Conservation (phyloP, 1,140 invertebrate species). For the Propsilocerus akamusi region DNA sequence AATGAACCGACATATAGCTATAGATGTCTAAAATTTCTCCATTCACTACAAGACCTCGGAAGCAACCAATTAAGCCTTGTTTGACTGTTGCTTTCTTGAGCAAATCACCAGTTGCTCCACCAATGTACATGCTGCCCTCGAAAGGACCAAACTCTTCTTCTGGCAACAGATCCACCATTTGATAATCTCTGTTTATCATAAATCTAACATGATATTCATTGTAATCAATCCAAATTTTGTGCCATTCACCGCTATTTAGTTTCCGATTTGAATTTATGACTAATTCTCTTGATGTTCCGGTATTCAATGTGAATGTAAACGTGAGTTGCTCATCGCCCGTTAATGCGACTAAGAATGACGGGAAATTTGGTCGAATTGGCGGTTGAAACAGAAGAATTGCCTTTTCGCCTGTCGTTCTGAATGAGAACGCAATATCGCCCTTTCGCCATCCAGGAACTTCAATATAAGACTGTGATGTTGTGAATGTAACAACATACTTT, state of each 20-base stretch:
- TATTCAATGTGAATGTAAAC: constrained; percentile 79
- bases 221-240: constrained; percentile 87
- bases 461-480: constrained; percentile 77
- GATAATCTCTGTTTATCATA: constrained; percentile 74
- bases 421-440: constrained; percentile 81
- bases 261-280: constrained; percentile 61
- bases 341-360: constrained; percentile 74
- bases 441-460: constrained; percentile 81
- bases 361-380: constrained; percentile 68
- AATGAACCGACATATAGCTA: constrained; percentile 80
- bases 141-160: constrained; percentile 82
- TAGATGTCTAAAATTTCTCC: constrained; percentile 79
- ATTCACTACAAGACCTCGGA: constrained; percentile 79
- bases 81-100: constrained; percentile 59
- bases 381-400: constrained; percentile 81
- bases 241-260: constrained; percentile 84
- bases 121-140: constrained; percentile 83
- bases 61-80: constrained; percentile 82
- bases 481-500: constrained; percentile 83
- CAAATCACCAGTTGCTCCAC: constrained; percentile 68
- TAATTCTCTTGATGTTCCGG: constrained; percentile 53
- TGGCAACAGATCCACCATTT: constrained; percentile 66
- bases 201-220: constrained; percentile 87
- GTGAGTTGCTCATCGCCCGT: constrained; percentile 69
- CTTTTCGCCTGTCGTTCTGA: constrained; percentile 73